Evolutionary conservation across 2,113 vertebrate genomes (phyloP).

Genomic region (Oenanthe oenanthe): DNA sequence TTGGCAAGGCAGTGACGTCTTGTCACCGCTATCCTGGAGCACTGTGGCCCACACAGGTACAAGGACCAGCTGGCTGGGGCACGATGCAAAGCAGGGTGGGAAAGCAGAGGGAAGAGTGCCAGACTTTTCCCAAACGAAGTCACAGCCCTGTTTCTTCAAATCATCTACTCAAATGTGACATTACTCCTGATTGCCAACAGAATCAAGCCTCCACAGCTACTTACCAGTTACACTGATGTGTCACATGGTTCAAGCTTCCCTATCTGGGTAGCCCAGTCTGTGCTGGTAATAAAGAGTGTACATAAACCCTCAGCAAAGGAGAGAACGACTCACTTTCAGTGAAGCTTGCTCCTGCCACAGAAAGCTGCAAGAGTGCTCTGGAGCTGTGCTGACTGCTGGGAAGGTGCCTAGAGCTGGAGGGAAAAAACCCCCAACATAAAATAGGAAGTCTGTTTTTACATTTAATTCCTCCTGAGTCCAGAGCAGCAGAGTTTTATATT

Average conservation of each 20-base stretch:
- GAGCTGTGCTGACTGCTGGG: neutral
- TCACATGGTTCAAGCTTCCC: neutral
- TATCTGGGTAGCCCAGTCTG: neutral
- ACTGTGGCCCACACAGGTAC: constrained; percentile 42
- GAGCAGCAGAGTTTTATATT: neutral
- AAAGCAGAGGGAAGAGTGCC: constrained; percentile 28
- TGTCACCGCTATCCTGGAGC: neutral
- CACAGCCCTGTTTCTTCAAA: neutral
- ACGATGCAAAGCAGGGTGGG: neutral
- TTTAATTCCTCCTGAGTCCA: constrained; percentile 13
- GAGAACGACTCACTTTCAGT: neutral
- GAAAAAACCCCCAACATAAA: neutral
- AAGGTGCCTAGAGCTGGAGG: neutral
- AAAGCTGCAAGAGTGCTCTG: neutral
- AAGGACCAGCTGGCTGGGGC: constrained; percentile 11
- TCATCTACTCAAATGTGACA: neutral
- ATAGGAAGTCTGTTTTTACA: constrained; percentile 18
- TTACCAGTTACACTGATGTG: neutral
- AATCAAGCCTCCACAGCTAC: neutral
- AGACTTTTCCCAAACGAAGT: neutral
- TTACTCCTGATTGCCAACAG: neutral
- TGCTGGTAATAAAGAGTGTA: neutral
- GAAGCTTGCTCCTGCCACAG: neutral
- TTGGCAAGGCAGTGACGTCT: constrained; percentile 23
- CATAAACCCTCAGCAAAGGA: neutral